Conservation (phyloP, 2,797 vertebrate species). For the Gallirallus australis region DNA sequence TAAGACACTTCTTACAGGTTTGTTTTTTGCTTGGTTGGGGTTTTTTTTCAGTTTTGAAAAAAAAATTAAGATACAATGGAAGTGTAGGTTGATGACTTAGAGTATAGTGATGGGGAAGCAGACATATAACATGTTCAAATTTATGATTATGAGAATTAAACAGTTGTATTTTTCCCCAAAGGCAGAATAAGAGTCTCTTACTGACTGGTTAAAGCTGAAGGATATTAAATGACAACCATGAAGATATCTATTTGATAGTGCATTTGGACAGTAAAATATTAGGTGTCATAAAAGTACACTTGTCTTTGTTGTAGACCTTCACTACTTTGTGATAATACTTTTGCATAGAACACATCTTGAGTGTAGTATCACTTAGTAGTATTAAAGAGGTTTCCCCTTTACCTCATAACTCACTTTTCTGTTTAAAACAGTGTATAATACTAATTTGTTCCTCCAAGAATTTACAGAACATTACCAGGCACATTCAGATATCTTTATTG, state of each 20-base stretch:
- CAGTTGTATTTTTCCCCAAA: conserved; percentile 62
- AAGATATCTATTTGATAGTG: conserved; percentile 74
- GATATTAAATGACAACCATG: conserved; percentile 67
- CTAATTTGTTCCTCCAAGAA: conserved; percentile 49
- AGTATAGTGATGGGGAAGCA: conserved; percentile 4
- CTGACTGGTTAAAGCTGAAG: conserved; percentile 66
- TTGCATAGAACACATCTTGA: not conserved
- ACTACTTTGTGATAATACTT: conserved; percentile 9
- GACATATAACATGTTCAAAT: conserved; percentile 56
- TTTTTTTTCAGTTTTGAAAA: not conserved
- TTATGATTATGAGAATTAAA: conserved; percentile 72
- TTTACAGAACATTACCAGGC: conserved; percentile 54
- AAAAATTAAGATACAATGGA: not conserved
- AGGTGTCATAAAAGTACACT: conserved; percentile 62
- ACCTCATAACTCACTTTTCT: not conserved
- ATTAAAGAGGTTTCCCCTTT: not conserved
- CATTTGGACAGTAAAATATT: conserved; percentile 57
- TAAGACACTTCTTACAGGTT: not conserved
- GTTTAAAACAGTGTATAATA: not conserved
- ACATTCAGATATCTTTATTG: conserved; percentile 28
- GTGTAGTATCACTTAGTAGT: not conserved
- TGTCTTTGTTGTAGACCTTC: conserved; percentile 53
- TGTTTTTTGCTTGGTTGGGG: not conserved
- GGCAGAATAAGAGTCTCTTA: conserved; percentile 70
- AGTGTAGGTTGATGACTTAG: not conserved